Evolutionary conservation across 2,797 vertebrate species (phyloP), one percentile per base, ranked within the genome.

Genomic region (Spatula versicolor): DNA sequence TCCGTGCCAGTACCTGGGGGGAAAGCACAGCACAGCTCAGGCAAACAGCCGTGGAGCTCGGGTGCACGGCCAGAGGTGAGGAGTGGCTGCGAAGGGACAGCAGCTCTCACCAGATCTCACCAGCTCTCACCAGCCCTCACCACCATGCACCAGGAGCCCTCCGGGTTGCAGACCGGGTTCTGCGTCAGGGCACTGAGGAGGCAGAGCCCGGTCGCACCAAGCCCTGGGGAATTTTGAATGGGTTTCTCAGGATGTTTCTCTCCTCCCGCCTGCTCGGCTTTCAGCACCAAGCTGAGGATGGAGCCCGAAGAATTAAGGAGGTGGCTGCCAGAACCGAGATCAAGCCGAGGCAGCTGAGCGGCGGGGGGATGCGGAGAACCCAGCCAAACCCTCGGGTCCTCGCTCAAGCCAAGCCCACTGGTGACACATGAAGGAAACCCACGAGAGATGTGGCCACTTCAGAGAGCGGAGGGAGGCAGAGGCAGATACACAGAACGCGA

Each of bases 1-100:
- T 71, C 98, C 99, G 3, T 99, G 99, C 98, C 98, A 98, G 96
- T 99, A 99, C 94, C 99, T 99, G 93, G 43, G 92, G 86, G 88
- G 35, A 43, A 84, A 59, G 78, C 56, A 86, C 7, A 1, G 5
- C 18, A 22, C 59, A 60, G 21, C 58, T 96, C 92, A 96, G 87
- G n/a, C 11, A 48, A 78, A 56, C 5, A 0, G 35, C 28, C 0
- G 0, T 1, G 28, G 23, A 43, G 23, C n/a, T 50, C 13, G 54
- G 35, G 35, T 28, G 50, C 80, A 12, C 0, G 41, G 67, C 67
- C 54, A 12, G 41, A 79, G 31, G 41, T 18, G 21, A 23, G 26
- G 30, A 66, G 45, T 17, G 6, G 18, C 66, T 23, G 28, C 0
- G 0, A 76, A 59, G n/a, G 25, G 11, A 59, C 50, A 54, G 93